phyloP scores from a whole-genome alignment of 1,140 invertebrate species.

The Spodoptera frugiperda region DNA sequence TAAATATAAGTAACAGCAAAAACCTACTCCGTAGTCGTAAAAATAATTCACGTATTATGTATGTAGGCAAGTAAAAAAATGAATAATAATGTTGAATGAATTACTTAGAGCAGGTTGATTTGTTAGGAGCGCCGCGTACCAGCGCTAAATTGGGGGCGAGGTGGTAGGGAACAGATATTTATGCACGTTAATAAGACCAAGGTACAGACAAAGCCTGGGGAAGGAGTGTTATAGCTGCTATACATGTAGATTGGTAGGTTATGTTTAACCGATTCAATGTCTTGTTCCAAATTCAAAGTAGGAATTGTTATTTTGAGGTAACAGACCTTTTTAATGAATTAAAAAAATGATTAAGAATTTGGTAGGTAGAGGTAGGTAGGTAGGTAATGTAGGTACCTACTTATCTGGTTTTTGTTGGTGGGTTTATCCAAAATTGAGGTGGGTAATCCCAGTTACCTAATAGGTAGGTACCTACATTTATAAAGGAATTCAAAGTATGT shows the following conservation, averaged over 20 bases:
- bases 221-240: slow-evolving; percentile 31
- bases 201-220: slow-evolving; percentile 69
- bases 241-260: slow-evolving; percentile 25
- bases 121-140: slow-evolving; percentile 65
- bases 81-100: slow-evolving; percentile 43
- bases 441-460: too few relatives aligned
- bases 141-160: slow-evolving; percentile 71
- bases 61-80: slow-evolving; percentile 35
- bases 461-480: too few relatives aligned
- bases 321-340: too few relatives aligned
- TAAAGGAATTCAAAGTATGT: too few relatives aligned
- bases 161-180: slow-evolving; percentile 75
- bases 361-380: too few relatives aligned
- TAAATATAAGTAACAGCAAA: too few relatives aligned
- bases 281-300: not conserved
- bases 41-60: not conserved
- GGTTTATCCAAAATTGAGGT: too few relatives aligned
- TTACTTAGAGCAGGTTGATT: slow-evolving; percentile 65
- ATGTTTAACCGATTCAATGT: not conserved
- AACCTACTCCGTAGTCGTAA: not conserved
- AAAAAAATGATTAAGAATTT: too few relatives aligned
- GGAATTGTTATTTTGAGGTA: too few relatives aligned
- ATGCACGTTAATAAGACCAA: slow-evolving; percentile 81
- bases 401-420: too few relatives aligned
- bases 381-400: too few relatives aligned